Evolutionary conservation across 1,140 invertebrate genomes (phyloP), one percentile per base, ranked within the genome.

Genomic region (Drosophila takahashii): DNA sequence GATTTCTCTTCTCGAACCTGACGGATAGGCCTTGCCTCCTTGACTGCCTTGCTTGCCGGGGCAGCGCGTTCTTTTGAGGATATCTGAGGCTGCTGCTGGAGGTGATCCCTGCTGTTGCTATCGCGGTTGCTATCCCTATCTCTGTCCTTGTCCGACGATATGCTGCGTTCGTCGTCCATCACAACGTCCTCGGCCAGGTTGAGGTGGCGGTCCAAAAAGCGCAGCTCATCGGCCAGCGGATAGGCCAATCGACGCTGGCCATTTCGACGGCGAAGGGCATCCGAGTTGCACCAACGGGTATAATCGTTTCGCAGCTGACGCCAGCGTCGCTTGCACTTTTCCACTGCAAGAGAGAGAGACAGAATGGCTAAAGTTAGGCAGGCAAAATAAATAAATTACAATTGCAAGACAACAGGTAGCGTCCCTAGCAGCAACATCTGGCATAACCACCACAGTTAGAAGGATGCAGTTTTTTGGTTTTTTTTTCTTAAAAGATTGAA

Each of bases 271-370:
- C 77, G 81, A 2, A 48, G 39, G 9, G 47, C 53, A 18, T 75
- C 65, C 4, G 37, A 15, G 18, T 57, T 61, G 11, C 57, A 26
- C 53, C 57, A 86, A 0, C 83, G 83, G 4, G 47, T 57, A 36
- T 77, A 87, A 22, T 89, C 85, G 34, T 60, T 71, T n/a, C 84
- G 79, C 10, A 84, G 56, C 44, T 73, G 59, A 34, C 84, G 84
- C 84, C 85, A 87, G 42, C 80, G 76, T 0, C 85, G 62, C 37
- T 89, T 87, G 44, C 84, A 89, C 36, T 60, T 77, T 11, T 83
- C 72, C 18, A 79, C 84, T 87, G 53, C 27, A 61, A 45, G 29
- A 22, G 18, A 22, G 34, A 42, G 0, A 51, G 26, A 67, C 18
- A 42, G 2, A 59, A 7, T 11, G 10, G n/a, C 5, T 52, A 48